phyloP scores from a whole-genome alignment of 1,140 invertebrate genomes.

The Teleogryllus occipitalis region DNA sequence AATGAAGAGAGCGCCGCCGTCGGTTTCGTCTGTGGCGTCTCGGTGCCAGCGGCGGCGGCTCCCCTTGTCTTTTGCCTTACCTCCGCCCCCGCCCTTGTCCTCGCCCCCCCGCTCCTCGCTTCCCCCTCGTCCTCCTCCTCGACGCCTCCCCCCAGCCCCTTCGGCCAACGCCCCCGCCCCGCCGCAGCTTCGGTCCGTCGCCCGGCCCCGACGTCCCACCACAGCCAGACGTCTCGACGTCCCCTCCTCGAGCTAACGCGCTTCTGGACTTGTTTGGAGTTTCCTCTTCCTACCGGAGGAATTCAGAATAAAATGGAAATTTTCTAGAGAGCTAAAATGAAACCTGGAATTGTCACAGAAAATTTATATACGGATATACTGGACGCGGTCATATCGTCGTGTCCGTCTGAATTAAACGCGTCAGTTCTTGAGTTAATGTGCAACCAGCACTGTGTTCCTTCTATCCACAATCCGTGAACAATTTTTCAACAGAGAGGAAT shows the following conservation, averaged over 20 bases:
- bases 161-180: too few relatives aligned
- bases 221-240: neutral
- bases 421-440: too few relatives aligned
- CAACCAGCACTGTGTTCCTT: too few relatives aligned
- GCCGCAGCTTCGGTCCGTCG: neutral
- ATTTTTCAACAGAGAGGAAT: too few relatives aligned
- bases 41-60: neutral
- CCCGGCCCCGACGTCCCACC: neutral
- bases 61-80: too few relatives aligned
- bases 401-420: too few relatives aligned
- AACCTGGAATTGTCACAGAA: neutral
- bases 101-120: too few relatives aligned
- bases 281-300: neutral
- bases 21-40: neutral
- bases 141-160: too few relatives aligned
- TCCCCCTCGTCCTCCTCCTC: too few relatives aligned
- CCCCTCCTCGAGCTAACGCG: neutral
- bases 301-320: neutral
- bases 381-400: too few relatives aligned
- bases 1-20: neutral
- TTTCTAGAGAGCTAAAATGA: neutral
- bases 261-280: neutral
- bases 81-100: neutral
- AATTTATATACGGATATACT: neutral
- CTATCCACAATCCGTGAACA: too few relatives aligned